These are phyloP conservation scores for Rhagoletis zephyria DNA, from an alignment of 1,140 invertebrate genomes.

Conservation along the genomic window DNA sequence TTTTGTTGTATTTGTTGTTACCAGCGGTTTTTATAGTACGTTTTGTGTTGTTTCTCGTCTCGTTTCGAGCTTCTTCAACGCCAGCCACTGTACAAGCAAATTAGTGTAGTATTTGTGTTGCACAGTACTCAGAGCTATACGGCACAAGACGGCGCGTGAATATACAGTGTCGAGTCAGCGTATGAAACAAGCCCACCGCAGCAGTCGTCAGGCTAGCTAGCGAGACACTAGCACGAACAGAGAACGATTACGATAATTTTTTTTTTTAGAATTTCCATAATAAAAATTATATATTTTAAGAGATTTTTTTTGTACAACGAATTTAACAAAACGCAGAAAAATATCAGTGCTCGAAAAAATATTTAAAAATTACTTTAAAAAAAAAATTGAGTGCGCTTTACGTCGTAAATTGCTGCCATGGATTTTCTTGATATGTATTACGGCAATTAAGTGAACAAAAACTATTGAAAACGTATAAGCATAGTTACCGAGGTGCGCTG, in stretches of 20 bases:
- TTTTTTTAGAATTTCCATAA: not conserved
- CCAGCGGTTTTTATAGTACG: conserved; percentile 40
- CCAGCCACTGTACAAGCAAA: conserved; percentile 58
- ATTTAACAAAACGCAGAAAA: not conserved
- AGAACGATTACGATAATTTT: conserved; percentile 26
- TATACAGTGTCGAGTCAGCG: conserved; percentile 35
- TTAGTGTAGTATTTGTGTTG: conserved; percentile 61
- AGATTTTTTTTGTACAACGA: not conserved
- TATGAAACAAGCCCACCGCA: conserved; percentile 46
- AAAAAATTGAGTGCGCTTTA: not conserved
- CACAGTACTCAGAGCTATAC: conserved; percentile 58
- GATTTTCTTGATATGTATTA: not conserved
- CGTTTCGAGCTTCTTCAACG: conserved; percentile 58
- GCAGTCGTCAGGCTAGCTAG: conserved; percentile 39
- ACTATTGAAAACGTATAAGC: not conserved
- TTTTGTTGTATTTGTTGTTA: conserved; percentile 22
- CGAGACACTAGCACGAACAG: conserved; percentile 29
- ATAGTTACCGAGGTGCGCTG: not conserved
- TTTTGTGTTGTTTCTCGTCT: conserved; percentile 55
- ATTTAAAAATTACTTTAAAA: not conserved
- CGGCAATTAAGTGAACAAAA: not conserved
- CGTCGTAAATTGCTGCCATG: conserved; percentile 10
- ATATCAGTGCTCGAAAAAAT: not conserved
- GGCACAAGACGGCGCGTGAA: conserved; percentile 57
- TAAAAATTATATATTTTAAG: not conserved